Conservation (phyloP, 2,113 vertebrate species). For the Herpetotheres cachinnans region DNA sequence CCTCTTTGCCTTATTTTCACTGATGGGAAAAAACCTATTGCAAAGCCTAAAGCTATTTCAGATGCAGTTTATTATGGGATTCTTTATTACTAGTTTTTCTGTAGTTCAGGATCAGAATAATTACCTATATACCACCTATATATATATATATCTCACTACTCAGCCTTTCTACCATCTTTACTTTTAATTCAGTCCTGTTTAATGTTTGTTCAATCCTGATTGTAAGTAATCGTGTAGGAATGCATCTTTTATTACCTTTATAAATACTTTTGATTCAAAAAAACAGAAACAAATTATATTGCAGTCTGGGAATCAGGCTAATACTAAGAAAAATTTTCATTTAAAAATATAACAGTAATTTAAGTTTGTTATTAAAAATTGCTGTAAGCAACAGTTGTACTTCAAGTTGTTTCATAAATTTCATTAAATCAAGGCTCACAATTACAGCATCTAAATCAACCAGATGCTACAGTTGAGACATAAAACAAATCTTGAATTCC, state of each 20-base stretch:
- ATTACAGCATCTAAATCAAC: not conserved
- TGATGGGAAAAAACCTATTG: not conserved
- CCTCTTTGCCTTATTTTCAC: not conserved
- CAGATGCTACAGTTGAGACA: not conserved
- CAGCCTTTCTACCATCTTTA: not conserved
- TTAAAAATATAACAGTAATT: constrained; percentile 45
- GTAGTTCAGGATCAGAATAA: not conserved
- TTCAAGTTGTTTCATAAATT: not conserved
- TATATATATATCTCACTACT: not conserved
- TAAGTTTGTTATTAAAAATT: constrained; percentile 31
- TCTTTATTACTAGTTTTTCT: not conserved
- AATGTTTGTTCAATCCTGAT: constrained; percentile 9
- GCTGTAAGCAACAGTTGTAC: not conserved
- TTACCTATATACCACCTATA: no score
- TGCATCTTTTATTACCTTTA: not conserved
- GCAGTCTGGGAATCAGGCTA: not conserved
- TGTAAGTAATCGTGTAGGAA: not conserved
- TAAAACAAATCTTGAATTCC: not conserved
- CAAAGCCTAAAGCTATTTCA: not conserved
- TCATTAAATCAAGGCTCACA: not conserved
- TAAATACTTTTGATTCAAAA: not conserved
- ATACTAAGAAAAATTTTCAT: not conserved
- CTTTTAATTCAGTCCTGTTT: not conserved
- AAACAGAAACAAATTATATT: not conserved
- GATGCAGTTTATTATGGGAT: not conserved